Base-by-base conservation (phyloP, 2,113 vertebrate species). In the Hiodon tergisus region DNA sequence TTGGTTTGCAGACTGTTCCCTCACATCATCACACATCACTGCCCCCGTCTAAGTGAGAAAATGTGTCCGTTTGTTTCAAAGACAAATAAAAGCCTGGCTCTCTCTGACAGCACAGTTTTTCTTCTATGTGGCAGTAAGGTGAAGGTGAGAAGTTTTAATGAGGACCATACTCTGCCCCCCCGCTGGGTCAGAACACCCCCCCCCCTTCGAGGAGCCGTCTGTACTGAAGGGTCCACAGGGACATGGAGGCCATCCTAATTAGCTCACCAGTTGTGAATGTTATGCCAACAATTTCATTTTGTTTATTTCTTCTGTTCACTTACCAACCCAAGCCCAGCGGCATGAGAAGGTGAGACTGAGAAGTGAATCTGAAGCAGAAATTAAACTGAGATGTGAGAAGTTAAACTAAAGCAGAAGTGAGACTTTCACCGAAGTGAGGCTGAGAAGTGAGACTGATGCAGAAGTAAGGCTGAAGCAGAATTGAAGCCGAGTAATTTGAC, bases 91-190 rank as follows among this genome's bases (percentile, higher is more conserved):
- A 74, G 72, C 51, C 61, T 52, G 14, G 50, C 65, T 59, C 73
- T 68, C 53, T 48, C 48, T 67, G 65, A 54, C 7, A 17, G 55
- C 53, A n/a, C 52, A 48, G 73, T 67, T 46, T 48, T 55, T 51
- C 11, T n/a, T 52, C 73, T 68, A 14, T 57, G 65, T 14, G 73
- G 63, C 13, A 9, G 31, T 59, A 54, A 55, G 65, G 59, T 48
- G 54, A 55, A 75, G 65, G 73, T 75, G 73, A 59, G 63, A 75
- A 57, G 65, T 68, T 75, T 75, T 75, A 75, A 75, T 75, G 73
- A 60, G n/a, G 31, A 65, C 46, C 46, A 17, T 14, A 3, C 53
- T 17, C 61, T 52, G 13, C 61, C 16, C 52, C 16, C 72, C 51
- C 50, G 13, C 51, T 57, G 51, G 6, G 53, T 14, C 69, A 47